Base-by-base conservation (phyloP, 2,797 vertebrate species). In the Lithobates pipiens region DNA sequence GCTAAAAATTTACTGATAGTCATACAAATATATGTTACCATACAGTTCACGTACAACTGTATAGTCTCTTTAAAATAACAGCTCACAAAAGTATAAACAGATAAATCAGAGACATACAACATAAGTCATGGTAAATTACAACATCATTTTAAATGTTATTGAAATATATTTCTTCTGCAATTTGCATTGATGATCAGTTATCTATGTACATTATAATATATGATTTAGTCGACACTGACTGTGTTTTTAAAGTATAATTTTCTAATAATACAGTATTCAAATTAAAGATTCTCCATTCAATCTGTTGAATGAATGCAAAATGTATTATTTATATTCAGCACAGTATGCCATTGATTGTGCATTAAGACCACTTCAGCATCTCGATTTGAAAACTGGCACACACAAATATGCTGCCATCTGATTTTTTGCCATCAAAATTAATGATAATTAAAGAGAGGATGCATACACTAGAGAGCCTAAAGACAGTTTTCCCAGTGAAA, bases 391-490 rank as follows among this genome's bases (percentile, higher is more conserved):
- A 65, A 63, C 71, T 82, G 78, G 73, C 73, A 86, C 50, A 82
- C 71, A 72, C 23, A 76, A 81, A 15, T 73, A 46, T 34, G 13
- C 65, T 65, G 67, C 10, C 73, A 70, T 82, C 75, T 46, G 36
- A 65, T 44, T 76, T 46, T 77, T 65, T 75, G 54, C 79, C 42
- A 82, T 70, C 46, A 71, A 71, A 57, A 18, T 77, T 69, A 86
- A 86, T 86, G 50, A 82, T 77, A 72, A 71, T 86, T 82, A 77
- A 77, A 82, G 78, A 86, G 79, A 70, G 69, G 50, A 82, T 54
- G 23, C 69, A 57, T 29, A 82, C 54, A 57, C 67, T 63, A 23
- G 74, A 77, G 67, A 77, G 73, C 46, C 77, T 81, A 25, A 46
- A 76, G 73, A 29, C 67, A 71, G 82, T 82, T 82, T 75, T 34